phyloP scores from a whole-genome alignment of 2,888 invertebrate genomes.

The Plagodis pulveraria region DNA sequence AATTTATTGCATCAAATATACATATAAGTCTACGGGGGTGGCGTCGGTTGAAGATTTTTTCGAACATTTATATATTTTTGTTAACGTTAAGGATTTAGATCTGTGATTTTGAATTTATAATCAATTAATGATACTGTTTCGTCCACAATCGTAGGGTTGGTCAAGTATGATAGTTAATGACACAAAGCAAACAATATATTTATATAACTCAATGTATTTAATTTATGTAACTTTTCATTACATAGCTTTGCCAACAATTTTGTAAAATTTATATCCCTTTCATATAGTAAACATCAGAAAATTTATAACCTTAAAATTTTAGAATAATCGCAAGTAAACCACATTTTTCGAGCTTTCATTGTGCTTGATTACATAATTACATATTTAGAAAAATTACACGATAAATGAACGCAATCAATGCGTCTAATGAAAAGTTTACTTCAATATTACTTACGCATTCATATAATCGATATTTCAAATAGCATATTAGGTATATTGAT shows the following conservation, averaged over 20 bases:
- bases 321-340: conserved; percentile 53
- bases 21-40: no score
- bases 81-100: no score
- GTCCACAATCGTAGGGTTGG: background rate
- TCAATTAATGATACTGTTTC: no score
- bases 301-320: conserved; percentile 50
- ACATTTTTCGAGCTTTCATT: conserved; percentile 41
- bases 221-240: conserved; percentile 59
- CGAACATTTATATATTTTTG: no score
- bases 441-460: conserved; percentile 26
- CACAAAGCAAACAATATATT: conserved; percentile 24
- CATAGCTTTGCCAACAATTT: conserved; percentile 58
- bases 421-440: conserved; percentile 14
- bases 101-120: no score
- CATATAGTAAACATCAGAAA: conserved; percentile 59
- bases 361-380: conserved; percentile 35
- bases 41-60: no score
- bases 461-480: conserved; percentile 30
- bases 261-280: conserved; percentile 57
- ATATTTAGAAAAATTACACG: conserved; percentile 34
- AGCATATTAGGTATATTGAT: conserved; percentile 30
- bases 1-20: no score
- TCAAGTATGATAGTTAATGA: background rate
- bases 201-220: conserved; percentile 55
- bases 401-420: conserved; percentile 18